Evolutionary conservation across 2,888 invertebrate species (phyloP).

Genomic region (Ecdyonurus torrentis): DNA sequence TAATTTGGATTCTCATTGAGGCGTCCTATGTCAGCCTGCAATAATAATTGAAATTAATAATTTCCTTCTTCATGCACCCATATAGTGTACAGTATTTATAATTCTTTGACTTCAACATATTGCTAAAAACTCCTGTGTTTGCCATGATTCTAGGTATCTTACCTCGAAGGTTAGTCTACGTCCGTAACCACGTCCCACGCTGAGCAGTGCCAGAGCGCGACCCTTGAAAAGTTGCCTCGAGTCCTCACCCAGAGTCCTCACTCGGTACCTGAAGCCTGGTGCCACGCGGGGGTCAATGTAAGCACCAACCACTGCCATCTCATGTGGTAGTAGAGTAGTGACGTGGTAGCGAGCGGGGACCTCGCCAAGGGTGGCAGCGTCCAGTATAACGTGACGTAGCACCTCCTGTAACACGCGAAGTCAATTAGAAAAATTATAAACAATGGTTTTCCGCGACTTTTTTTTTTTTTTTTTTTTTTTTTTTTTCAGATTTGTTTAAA

Average conservation of each 20-base stretch:
- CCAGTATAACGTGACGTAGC: constrained; percentile 21
- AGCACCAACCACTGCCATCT: constrained; percentile 52
- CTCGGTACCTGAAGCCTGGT: constrained; percentile 58
- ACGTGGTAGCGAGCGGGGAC: constrained; percentile 46
- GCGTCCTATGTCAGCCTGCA: constrained; percentile 30
- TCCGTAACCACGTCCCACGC: constrained; percentile 57
- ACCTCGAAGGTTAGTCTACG: constrained; percentile 50
- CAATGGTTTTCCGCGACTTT: too few relatives aligned
- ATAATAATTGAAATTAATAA: too few relatives aligned
- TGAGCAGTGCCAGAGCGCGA: constrained; percentile 44
- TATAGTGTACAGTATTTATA: too few relatives aligned
- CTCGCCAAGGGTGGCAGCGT: constrained; percentile 43
- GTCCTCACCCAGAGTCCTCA: constrained; percentile 33
- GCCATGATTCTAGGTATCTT: too few relatives aligned
- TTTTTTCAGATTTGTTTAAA: too few relatives aligned
- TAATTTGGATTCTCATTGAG: constrained; percentile 51
- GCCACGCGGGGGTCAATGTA: constrained; percentile 53
- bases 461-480: too few relatives aligned
- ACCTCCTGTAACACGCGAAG: background rate
- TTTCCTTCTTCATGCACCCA: too few relatives aligned
- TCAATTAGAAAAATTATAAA: too few relatives aligned
- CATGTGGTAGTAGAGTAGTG: constrained; percentile 39
- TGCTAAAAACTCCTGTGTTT: too few relatives aligned
- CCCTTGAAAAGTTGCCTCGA: constrained; percentile 37
- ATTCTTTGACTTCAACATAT: too few relatives aligned